Evolutionary conservation across 2,888 invertebrate genomes (phyloP).

Genomic region (Synergus itoensis): DNA sequence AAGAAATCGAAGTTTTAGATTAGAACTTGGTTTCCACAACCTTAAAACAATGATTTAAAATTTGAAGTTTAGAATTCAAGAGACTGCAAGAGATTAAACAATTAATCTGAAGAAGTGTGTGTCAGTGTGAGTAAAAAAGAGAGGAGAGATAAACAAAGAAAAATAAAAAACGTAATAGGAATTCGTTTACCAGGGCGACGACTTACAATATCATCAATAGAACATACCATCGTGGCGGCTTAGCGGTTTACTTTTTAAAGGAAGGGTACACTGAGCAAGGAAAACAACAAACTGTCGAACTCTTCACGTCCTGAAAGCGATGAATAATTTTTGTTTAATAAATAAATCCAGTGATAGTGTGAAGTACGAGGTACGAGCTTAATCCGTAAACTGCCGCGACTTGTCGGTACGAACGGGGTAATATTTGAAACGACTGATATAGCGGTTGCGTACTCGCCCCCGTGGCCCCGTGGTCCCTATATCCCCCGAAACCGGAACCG

Average conservation of each 20-base stretch:
- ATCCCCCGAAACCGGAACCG: slow-evolving; percentile 43
- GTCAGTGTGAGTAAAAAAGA: slow-evolving; percentile 45
- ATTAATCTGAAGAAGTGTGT: slow-evolving; percentile 2
- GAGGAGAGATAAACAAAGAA: slow-evolving; percentile 55
- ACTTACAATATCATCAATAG: slow-evolving; percentile 78
- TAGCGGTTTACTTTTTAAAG: slow-evolving; percentile 42
- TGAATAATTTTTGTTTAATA: slow-evolving; percentile 1
- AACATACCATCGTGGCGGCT: slow-evolving; percentile 76
- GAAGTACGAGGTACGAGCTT: slow-evolving; percentile 44
- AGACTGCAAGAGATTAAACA: neutral
- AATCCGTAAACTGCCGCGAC: slow-evolving; percentile 62
- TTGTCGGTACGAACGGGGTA: slow-evolving; percentile 64
- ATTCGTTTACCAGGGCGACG: slow-evolving; percentile 76
- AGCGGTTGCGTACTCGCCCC: slow-evolving; percentile 71
- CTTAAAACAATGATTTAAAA: no score
- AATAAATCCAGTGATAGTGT: slow-evolving; percentile 39
- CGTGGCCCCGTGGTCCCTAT: slow-evolving; percentile 44
- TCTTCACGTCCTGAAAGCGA: neutral
- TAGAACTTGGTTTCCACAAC: no score
- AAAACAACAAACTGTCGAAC: slow-evolving; percentile 21
- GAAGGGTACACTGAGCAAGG: slow-evolving; percentile 24
- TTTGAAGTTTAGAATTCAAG: neutral
- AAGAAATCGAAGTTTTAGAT: no score
- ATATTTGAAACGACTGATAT: slow-evolving; percentile 74
- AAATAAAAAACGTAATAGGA: slow-evolving; percentile 64